Conservation (phyloP, 2,888 invertebrate species). For the Byasa hedistus region DNA sequence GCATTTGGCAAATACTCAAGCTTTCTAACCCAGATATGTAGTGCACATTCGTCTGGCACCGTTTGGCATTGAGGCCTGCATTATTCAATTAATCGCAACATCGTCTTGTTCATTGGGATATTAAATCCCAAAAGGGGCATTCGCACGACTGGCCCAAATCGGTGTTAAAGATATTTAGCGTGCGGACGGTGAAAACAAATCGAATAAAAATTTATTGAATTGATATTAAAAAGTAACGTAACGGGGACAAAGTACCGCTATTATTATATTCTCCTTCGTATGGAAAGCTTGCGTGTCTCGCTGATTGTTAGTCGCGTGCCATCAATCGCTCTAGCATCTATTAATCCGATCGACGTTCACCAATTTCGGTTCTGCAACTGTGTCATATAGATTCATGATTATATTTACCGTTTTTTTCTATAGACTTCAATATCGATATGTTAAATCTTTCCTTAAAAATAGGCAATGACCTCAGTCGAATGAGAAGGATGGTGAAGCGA, state of each 20-base stretch:
- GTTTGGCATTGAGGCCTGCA: not conserved
- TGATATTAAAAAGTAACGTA: conserved; percentile 35
- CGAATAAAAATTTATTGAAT: conserved; percentile 38
- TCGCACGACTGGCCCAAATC: conserved; percentile 46
- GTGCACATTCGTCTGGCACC: not conserved
- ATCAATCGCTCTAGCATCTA: conserved; percentile 31
- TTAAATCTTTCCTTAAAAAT: too few relatives aligned
- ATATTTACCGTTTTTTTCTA: too few relatives aligned
- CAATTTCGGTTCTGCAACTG: conserved; percentile 9
- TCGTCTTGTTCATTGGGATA: not conserved
- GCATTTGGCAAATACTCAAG: not conserved
- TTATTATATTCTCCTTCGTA: conserved; percentile 27
- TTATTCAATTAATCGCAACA: conserved; percentile 1
- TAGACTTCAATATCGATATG: too few relatives aligned
- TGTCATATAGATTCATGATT: not conserved
- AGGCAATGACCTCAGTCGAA: too few relatives aligned
- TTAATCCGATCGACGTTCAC: not conserved
- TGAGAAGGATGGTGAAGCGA: too few relatives aligned
- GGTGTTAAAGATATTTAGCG: conserved; percentile 43
- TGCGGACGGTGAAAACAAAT: conserved; percentile 39
- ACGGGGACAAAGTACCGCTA: conserved; percentile 26
- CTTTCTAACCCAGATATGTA: not conserved
- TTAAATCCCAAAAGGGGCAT: conserved; percentile 35
- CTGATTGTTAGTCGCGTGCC: conserved; percentile 39
- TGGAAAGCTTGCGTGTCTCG: conserved; percentile 44